These are phyloP conservation scores for Onychostoma macrolepis DNA, from an alignment of 2,113 vertebrate genomes.

Conservation along the genomic window DNA sequence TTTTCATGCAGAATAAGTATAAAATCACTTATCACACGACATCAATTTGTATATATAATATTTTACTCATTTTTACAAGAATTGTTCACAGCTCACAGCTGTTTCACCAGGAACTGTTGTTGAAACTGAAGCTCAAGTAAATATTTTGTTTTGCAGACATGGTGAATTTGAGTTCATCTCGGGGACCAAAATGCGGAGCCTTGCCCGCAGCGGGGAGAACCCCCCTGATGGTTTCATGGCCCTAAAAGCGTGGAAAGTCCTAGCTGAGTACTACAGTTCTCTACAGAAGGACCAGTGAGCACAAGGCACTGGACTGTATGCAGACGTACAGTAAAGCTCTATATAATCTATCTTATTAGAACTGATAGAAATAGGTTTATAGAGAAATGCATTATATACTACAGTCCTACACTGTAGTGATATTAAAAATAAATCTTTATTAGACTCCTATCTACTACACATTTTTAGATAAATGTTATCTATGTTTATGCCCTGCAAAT, in stretches of 20 bases:
- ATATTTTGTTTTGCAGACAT: slow-evolving; percentile 73
- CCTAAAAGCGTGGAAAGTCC: slow-evolving; percentile 91
- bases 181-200: slow-evolving; percentile 55
- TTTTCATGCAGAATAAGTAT: not conserved
- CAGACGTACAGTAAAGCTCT: not conserved
- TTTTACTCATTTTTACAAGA: not conserved
- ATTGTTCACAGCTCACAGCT: not conserved
- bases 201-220: slow-evolving; percentile 70
- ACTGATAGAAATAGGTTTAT: not conserved
- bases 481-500: slow-evolving; percentile 16
- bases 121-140: not conserved
- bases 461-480: slow-evolving; percentile 18
- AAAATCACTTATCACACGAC: not conserved
- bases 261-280: slow-evolving; percentile 90
- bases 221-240: slow-evolving; percentile 98
- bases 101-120: not conserved
- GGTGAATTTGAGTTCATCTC: slow-evolving; percentile 90
- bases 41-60: not conserved
- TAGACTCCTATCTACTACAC: slow-evolving; percentile 11
- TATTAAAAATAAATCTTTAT: not conserved
- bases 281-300: slow-evolving; percentile 84
- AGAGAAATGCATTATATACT: not conserved
- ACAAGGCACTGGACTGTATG: not conserved
- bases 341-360: not conserved
- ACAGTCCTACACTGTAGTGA: not conserved